Evolutionary conservation across 2,113 vertebrate species (phyloP).

Genomic region (Brienomyrus brachyistius): DNA sequence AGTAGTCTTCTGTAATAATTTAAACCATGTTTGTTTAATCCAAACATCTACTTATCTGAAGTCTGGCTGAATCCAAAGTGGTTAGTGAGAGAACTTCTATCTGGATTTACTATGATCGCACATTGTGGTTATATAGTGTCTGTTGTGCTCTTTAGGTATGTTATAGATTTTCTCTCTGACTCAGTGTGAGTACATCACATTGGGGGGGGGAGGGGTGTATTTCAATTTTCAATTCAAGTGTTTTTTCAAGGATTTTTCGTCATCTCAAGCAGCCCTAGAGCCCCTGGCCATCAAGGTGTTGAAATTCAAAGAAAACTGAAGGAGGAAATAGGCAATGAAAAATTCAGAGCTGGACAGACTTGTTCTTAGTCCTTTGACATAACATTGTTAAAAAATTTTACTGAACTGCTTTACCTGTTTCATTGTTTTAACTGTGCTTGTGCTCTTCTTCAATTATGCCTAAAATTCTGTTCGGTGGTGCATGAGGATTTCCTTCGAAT

Average conservation of each 20-base stretch:
- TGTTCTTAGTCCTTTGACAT: background rate
- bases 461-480: background rate
- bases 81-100: background rate
- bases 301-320: background rate
- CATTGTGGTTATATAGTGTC: background rate
- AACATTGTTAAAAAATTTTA: background rate
- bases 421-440: background rate
- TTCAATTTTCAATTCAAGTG: too few species aligned
- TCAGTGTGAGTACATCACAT: background rate
- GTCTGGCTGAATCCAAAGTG: background rate
- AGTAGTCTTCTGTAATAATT: background rate
- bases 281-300: background rate
- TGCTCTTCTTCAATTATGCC: background rate
- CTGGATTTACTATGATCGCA: background rate
- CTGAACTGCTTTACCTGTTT: background rate
- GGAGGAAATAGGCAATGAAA: background rate
- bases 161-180: too few species aligned
- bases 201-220: too few species aligned
- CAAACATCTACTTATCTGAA: background rate
- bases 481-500: background rate
- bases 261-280: background rate
- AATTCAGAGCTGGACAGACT: too few species aligned
- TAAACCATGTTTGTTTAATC: background rate
- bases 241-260: background rate
- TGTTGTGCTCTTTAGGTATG: background rate